Evolutionary conservation across 1,140 invertebrate genomes (phyloP), one percentile per base, ranked within the genome.

Genomic region (Oncopeltus fasciatus): DNA sequence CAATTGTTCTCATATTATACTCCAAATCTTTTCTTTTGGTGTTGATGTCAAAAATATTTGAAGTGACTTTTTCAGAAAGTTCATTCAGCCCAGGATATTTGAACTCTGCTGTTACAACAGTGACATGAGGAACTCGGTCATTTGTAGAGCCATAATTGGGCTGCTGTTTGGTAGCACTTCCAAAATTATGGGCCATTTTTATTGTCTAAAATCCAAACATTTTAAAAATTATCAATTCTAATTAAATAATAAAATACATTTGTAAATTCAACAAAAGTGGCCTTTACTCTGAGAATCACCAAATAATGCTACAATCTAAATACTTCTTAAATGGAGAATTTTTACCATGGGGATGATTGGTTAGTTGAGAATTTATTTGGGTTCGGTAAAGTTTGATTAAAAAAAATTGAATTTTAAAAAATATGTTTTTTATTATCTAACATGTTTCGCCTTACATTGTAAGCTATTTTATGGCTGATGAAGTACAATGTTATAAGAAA

Each of bases 1-100:
- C 60, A 14, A 62, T 38, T 9, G 31, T 62, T 57, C 57, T 62
- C 18, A 43, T 56, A 27, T 53, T 57, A 28, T 56, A 51, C 28
- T 57, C 49, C 26, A 62, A 57, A 27, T 56, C 43, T 56, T 62
- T 62, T 18, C 24, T 31, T 21, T 51, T 62, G 0, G 49, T 16
- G 57, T 57, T 56, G n/a, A 62, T 62, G n/a, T 24, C 38, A 29
- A 56, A 18, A 1, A 62, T 57, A 38, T 31, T 62, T 1, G 49
- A 38, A 14, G 49, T 24, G 1, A 62, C 47, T 31, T 62, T 26
- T 56, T 62, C 60, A 24, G 53, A 38, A 27, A 62, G 51, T 21
- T 31, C 60, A 31, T 20, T 33, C n/a, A 57, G 28, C 24, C 57
- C 60, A 14, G 49, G 24, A 11, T 29, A 51, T 33, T 38, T 62